Percentiles rank a stretch among this genome's conserved stretches.
phyloP scores from a whole-genome alignment of 35 echinoderm and acorn worm genomes.

The Heliocidaris erythrogramma region DNA sequence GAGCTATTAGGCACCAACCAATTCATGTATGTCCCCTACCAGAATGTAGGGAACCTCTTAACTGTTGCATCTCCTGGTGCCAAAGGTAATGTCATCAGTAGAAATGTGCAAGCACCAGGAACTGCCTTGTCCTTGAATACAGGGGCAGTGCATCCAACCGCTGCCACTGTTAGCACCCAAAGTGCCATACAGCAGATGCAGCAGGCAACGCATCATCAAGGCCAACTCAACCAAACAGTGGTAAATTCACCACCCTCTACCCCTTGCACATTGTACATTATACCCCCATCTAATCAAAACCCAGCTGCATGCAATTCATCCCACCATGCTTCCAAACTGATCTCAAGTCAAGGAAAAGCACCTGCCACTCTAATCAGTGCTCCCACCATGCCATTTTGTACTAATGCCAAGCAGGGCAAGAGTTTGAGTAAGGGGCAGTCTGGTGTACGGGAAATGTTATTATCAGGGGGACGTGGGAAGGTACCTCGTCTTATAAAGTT shows the following conservation, averaged over 20 bases:
- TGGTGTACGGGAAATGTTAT: not conserved
- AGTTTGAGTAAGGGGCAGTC: not conserved
- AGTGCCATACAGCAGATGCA: not conserved
- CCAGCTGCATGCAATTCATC: slow-evolving; percentile 1
- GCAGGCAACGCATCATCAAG: not conserved
- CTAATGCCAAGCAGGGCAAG: not conserved
- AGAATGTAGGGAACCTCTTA: not conserved
- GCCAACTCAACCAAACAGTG: not conserved
- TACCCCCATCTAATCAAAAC: not conserved
- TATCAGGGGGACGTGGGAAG: not conserved
- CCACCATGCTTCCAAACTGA: not conserved
- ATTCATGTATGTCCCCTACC: not conserved
- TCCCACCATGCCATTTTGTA: not conserved
- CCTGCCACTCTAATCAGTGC: not conserved
- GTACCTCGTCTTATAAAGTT: not conserved
- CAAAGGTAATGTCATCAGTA: not conserved
- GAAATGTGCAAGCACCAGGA: not conserved
- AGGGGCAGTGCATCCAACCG: not conserved
- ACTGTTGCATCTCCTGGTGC: not conserved
- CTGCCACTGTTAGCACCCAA: slow-evolving; percentile 21
- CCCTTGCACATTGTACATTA: not conserved
- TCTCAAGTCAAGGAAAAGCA: not conserved
- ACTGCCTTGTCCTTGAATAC: not conserved
- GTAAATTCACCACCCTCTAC: not conserved
- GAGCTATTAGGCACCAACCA: not conserved